Evolutionary conservation across 1,140 invertebrate species (phyloP).

Genomic region (Hycleus cichorii): DNA sequence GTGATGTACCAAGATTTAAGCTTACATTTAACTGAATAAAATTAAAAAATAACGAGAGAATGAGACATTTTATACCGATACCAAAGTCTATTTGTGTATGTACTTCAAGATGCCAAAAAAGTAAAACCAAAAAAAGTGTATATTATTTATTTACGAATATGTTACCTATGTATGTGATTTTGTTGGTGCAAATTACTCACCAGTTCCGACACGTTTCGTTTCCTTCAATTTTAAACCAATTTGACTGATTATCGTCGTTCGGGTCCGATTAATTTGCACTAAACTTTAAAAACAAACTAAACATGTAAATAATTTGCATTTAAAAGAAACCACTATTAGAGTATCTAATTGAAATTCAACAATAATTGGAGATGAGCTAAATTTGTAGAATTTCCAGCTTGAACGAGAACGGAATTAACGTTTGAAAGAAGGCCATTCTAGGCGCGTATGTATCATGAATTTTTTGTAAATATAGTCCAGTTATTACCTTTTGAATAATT

Average conservation of each 20-base stretch:
- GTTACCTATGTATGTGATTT: conserved; percentile 44
- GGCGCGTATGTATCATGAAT: conserved; percentile 25
- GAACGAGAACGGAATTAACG: no score
- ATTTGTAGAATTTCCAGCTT: no score
- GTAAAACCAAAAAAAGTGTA: conserved; percentile 26
- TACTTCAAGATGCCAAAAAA: conserved; percentile 55
- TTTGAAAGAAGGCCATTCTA: no score
- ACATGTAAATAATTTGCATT: conserved; percentile 25
- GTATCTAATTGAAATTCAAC: no score
- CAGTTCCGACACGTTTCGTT: neutral
- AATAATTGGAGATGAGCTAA: no score
- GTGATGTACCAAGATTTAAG: conserved; percentile 39
- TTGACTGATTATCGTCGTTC: conserved; percentile 26
- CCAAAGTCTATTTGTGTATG: conserved; percentile 58
- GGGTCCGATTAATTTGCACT: conserved; percentile 10
- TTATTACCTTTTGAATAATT: conserved; percentile 43
- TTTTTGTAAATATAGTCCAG: conserved; percentile 42
- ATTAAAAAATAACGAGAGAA: conserved; percentile 8
- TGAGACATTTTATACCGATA: conserved; percentile 45
- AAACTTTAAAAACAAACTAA: neutral
- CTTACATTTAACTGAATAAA: conserved; percentile 11
- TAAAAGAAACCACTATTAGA: no score
- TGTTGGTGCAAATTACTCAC: conserved; percentile 32
- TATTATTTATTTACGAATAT: conserved; percentile 51
- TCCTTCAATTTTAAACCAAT: conserved; percentile 24